Base-by-base conservation (phyloP, 2,888 invertebrate species). In the Octodonta nipae region DNA sequence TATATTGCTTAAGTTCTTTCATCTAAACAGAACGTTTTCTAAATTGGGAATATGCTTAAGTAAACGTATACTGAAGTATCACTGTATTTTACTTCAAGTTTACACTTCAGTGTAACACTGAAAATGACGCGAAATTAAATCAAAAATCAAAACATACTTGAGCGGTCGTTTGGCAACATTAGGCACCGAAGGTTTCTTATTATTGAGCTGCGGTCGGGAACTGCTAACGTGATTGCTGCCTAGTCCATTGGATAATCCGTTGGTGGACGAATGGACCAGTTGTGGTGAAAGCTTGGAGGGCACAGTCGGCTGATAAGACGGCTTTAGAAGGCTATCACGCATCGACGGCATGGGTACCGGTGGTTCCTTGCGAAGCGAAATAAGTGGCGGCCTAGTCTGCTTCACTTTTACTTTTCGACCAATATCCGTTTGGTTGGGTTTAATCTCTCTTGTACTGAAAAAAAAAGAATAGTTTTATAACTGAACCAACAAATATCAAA, bases 391-490 rank as follows among this genome's bases (percentile, higher is more conserved):
- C 7, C 46, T 40, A 34, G 26, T 45, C 44, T 66, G 65, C 64
- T 76, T 84, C 59, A 81, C 72, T 63, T 87, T 87, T 46, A 87
- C 82, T 60, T 84, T 84, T 46, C 85, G 73, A 37, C 88, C 87
- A 54, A 89, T 85, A 63, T 86, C 84, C 51, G 81, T 82, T 58
- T 84, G 84, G 65, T 84, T 86, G 48, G 84, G 81, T 65, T 91
- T 89, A 58, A 92, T 91, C 62, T 87, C 91, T 61, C 88, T 79
- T 54, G 89, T 86, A 68, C 89, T 87, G 67, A 32, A 48, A 50
- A 42, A 47, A 40, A 17, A 28, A 5, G 10, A n/a, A n/a, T n/a
- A n/a, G n/a, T n/a, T n/a, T n/a, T n/a, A n/a, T n/a, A n/a, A n/a
- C n/a, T n/a, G n/a, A n/a, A n/a, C n/a, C n/a, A n/a, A n/a, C n/a